Percentiles rank a stretch among this genome's conserved stretches.
Conservation (phyloP, 2,888 invertebrate species). For the Nasonia oneida region DNA sequence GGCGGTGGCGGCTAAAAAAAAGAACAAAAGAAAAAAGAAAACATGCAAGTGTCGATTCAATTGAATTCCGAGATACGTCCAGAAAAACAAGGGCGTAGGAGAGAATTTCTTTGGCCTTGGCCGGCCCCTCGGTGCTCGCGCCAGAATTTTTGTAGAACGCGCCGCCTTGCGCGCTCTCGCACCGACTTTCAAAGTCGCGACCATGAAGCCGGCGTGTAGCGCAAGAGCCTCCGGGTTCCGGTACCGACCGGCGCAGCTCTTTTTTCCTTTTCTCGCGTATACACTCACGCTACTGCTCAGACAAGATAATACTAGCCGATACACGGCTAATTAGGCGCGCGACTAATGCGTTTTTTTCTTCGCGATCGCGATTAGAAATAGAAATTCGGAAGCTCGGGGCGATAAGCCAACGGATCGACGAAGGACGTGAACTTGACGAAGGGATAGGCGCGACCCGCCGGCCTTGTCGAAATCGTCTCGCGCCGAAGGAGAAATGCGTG, state of each 20-base stretch:
- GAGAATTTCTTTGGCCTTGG: conserved; percentile 61
- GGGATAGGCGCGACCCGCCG: background rate
- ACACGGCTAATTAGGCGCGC: background rate
- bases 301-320: background rate
- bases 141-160: conserved; percentile 47
- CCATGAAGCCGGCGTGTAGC: conserved; percentile 42
- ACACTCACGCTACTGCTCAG: background rate
- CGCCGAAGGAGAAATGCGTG: background rate
- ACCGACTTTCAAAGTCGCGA: conserved; percentile 60
- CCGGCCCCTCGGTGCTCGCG: background rate
- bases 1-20: background rate
- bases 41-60: conserved; percentile 19
- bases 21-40: background rate
- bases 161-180: background rate
- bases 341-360: conserved; percentile 2
- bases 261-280: conserved; percentile 19
- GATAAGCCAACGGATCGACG: background rate
- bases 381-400: background rate
- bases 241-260: conserved; percentile 38
- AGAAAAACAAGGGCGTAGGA: conserved; percentile 59
- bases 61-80: conserved; percentile 37
- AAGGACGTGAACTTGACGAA: background rate
- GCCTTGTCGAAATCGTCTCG: conserved; percentile 13
- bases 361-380: background rate
- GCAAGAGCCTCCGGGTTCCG: conserved; percentile 50